phyloP scores from a whole-genome alignment of 2,888 invertebrate species.

The Lymantria monacha region DNA sequence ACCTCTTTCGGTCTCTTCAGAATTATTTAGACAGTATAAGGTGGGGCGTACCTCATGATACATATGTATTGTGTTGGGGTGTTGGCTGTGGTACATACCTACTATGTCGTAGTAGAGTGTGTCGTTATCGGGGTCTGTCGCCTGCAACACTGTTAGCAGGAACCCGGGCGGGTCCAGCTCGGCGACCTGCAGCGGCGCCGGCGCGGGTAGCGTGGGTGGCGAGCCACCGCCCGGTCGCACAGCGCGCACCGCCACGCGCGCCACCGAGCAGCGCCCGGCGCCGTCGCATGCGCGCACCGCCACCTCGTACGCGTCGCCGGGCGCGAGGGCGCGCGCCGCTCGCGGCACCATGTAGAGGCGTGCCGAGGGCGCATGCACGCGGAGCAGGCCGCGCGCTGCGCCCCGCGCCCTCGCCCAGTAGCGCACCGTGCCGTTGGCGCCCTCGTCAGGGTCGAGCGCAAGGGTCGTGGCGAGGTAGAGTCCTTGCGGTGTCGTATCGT shows the following conservation, averaged over 20 bases:
- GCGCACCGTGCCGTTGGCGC: slow-evolving; percentile 89
- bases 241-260: slow-evolving; percentile 86
- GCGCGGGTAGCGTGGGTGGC: slow-evolving; percentile 83
- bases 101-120: slow-evolving; percentile 95
- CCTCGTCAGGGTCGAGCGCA: slow-evolving; percentile 91
- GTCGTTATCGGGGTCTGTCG: slow-evolving; percentile 92
- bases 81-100: slow-evolving; percentile 78
- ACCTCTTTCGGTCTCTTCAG: no score
- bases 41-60: no score
- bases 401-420: slow-evolving; percentile 86
- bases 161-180: slow-evolving; percentile 94
- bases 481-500: slow-evolving; percentile 35
- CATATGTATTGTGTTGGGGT: no score
- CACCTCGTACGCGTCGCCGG: slow-evolving; percentile 72
- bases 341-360: slow-evolving; percentile 88
- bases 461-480: slow-evolving; percentile 69
- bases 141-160: slow-evolving; percentile 92
- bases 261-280: slow-evolving; percentile 88
- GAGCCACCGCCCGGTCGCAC: slow-evolving; percentile 81
- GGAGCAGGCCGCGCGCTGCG: slow-evolving; percentile 90
- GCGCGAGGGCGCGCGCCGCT: slow-evolving; percentile 82
- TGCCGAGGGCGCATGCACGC: slow-evolving; percentile 91
- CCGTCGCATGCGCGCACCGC: slow-evolving; percentile 90
- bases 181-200: slow-evolving; percentile 87
- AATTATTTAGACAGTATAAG: no score